Conservation (phyloP, 2,797 vertebrate genomes). For the Argyrosomus regius region DNA sequence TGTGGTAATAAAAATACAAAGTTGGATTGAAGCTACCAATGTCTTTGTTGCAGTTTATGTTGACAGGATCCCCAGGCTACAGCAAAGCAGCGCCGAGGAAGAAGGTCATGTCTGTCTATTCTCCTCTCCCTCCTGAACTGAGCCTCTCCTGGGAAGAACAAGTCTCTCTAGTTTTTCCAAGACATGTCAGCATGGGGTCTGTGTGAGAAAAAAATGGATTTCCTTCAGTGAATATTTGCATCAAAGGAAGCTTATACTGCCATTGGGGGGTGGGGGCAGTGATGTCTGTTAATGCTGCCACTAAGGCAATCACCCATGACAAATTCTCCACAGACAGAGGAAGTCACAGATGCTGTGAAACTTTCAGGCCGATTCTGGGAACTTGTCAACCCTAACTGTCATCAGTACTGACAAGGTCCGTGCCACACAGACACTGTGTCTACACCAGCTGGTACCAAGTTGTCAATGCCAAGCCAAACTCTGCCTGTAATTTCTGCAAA, state of each 20-base stretch:
- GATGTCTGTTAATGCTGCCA: slow-evolving; percentile 69
- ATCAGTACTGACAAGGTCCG: slow-evolving; percentile 62
- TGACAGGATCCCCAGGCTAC: slow-evolving; percentile 60
- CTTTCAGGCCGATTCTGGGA: slow-evolving; percentile 66
- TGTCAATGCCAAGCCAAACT: slow-evolving; percentile 38
- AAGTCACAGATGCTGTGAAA: slow-evolving; percentile 67
- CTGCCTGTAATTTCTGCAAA: slow-evolving; percentile 31
- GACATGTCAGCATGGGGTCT: slow-evolving; percentile 56
- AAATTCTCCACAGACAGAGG: slow-evolving; percentile 61
- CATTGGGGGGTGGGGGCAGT: slow-evolving; percentile 38
- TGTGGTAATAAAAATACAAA: slow-evolving; percentile 44
- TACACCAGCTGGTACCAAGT: slow-evolving; percentile 60
- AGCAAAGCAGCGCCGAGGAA: slow-evolving; percentile 35
- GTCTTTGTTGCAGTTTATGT: slow-evolving; percentile 56
- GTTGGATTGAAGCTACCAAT: slow-evolving; percentile 36
- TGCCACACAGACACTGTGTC: slow-evolving; percentile 45
- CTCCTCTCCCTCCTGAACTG: slow-evolving; percentile 41
- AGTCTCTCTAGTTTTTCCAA: slow-evolving; percentile 50
- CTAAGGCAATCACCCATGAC: slow-evolving; percentile 69
- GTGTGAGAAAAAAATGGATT: slow-evolving; percentile 62
- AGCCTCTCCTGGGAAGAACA: slow-evolving; percentile 62
- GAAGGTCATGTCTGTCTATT: slow-evolving; percentile 58
- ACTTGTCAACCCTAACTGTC: slow-evolving; percentile 65
- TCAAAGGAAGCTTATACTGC: slow-evolving; percentile 65
- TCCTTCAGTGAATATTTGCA: slow-evolving; percentile 70